Base-by-base conservation (phyloP, 2,888 invertebrate genomes). In the Drosophila lutescens region DNA sequence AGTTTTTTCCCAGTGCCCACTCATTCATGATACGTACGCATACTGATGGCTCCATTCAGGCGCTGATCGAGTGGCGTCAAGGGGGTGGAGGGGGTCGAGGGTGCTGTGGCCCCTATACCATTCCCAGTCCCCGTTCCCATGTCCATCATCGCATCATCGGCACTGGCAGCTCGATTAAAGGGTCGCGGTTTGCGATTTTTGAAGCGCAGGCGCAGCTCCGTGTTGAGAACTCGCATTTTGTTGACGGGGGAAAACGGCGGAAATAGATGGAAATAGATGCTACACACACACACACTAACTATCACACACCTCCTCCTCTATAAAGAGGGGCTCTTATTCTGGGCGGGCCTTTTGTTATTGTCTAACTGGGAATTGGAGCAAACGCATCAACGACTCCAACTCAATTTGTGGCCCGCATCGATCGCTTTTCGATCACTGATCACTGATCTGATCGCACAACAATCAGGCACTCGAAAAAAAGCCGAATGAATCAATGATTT, bases 151-250 rank as follows among this genome's bases (percentile, higher is more conserved):
- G 88, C 88, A 75, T 85, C 89, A 69, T 88, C 90, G 38, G 79
- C 87, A 67, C 89, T 89, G 12, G 78, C 78, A n/a, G 88, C 80
- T 5, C 90, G 88, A 77, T 80, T 87, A 51, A 90, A 86, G 58
- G 74, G 87, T 70, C 86, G 87, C 61, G 87, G 81, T 50, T 89
- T 89, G 60, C 90, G 89, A 77, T 79, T 87, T 59, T 87, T 86
- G 30, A 89, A 79, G 71, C 87, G 88, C 78, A 89, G 75, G 61
- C 88, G 87, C 74, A 89, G 58, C 74, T 89, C 89, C 4, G 83
- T 88, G 53, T 77, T 89, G 55, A 89, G 68, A 77, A 89, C 85
- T 68, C 88, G 82, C 89, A 89, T 89, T 46, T 50, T 40, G 46
- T 34, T 9, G 32, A 43, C 13, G 20, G 34, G 26, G 23, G 0